Evolutionary conservation across 2,888 invertebrate species (phyloP).

Genomic region (Eudemis profundana): DNA sequence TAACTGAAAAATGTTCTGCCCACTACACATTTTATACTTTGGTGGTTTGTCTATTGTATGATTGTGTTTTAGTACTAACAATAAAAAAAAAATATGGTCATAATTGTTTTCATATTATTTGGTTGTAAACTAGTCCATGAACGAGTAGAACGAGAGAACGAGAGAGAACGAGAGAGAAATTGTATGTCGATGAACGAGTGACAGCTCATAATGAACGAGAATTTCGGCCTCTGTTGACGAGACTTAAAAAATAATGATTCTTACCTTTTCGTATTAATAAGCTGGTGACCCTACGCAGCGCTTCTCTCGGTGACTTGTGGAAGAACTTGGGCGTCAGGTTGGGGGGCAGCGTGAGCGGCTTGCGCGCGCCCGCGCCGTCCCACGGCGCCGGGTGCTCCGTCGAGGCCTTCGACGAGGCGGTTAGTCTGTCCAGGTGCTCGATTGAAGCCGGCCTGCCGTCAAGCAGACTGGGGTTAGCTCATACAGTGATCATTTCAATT

Average conservation of each 20-base stretch:
- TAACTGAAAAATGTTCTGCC: too few species aligned
- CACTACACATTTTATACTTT: too few species aligned
- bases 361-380: conserved; percentile 86
- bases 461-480: conserved; percentile 49
- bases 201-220: too few species aligned
- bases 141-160: too few species aligned
- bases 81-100: too few species aligned
- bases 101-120: too few species aligned
- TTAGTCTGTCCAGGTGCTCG: conserved; percentile 92
- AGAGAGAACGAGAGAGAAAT: too few species aligned
- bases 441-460: conserved; percentile 90
- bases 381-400: conserved; percentile 82
- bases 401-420: conserved; percentile 77
- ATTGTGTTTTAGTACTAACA: too few species aligned
- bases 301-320: conserved; percentile 94
- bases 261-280: conserved; percentile 94
- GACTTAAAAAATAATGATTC: conserved; percentile 50
- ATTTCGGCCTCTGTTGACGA: too few species aligned
- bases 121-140: too few species aligned
- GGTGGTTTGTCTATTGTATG: too few species aligned
- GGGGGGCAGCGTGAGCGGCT: conserved; percentile 94
- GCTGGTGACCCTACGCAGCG: conserved; percentile 94
- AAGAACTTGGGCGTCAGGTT: conserved; percentile 96
- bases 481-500: background rate
- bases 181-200: too few species aligned